These are phyloP conservation scores for Argopecten irradians DNA, from an alignment of 1,140 invertebrate genomes.

Conservation along the genomic window DNA sequence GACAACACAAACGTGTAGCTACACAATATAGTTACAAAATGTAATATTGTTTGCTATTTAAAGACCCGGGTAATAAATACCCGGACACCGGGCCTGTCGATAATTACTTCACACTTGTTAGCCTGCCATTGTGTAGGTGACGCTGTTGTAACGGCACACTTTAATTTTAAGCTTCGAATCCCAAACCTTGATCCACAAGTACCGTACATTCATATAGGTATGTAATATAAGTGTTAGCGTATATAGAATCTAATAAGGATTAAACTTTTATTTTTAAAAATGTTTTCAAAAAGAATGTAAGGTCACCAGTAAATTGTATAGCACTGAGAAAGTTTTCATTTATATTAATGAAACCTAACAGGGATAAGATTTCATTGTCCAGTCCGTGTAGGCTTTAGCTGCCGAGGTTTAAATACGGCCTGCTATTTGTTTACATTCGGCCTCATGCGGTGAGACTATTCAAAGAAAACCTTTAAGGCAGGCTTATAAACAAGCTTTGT, in stretches of 20 bases:
- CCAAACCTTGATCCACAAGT: too few species aligned
- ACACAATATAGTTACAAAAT: background rate
- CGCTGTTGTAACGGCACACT: background rate
- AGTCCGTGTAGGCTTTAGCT: too few species aligned
- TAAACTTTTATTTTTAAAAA: too few species aligned
- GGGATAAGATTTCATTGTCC: too few species aligned
- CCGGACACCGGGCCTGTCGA: background rate
- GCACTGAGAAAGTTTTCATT: too few species aligned
- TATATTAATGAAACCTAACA: too few species aligned
- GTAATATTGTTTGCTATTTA: background rate
- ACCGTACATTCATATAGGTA: background rate
- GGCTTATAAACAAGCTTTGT: background rate
- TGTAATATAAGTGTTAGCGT: background rate
- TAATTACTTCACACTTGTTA: background rate
- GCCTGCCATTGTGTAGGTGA: background rate
- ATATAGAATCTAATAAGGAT: too few species aligned
- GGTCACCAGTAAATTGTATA: too few species aligned
- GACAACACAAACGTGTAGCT: background rate
- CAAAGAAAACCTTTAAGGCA: background rate
- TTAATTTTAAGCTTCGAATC: background rate
- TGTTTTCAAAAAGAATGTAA: too few species aligned
- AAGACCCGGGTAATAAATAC: background rate
- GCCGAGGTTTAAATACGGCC: background rate
- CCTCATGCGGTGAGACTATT: background rate
- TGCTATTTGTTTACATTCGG: background rate